Conservation (phyloP, 2,113 vertebrate species). For the Callopanchax toddi region DNA sequence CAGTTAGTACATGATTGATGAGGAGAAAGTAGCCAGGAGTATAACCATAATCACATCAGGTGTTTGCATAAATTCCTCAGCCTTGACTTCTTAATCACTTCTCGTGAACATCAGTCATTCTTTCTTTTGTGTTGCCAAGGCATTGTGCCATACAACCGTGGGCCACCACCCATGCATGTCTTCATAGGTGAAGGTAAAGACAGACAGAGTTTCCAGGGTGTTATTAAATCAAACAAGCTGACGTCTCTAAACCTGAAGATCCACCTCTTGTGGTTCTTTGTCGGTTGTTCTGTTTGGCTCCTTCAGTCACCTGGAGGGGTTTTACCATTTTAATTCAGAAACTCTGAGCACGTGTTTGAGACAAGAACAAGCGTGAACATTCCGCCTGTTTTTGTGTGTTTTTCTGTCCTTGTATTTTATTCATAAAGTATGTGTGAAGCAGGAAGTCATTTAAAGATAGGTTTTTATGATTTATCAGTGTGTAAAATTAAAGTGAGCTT, state of each 20-base stretch:
- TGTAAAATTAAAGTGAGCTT: too few species aligned
- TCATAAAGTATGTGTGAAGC: too few species aligned
- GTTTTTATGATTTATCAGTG: too few species aligned
- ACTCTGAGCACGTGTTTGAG: neutral
- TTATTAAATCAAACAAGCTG: neutral
- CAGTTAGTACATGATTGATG: neutral
- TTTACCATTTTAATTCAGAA: constrained; percentile 5
- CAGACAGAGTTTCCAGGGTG: too few species aligned
- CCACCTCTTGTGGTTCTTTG: rapidly evolving
- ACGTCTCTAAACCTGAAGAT: constrained; percentile 19
- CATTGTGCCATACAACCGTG: neutral
- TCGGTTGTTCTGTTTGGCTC: neutral
- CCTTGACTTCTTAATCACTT: neutral
- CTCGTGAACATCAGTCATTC: neutral
- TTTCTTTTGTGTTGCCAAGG: neutral
- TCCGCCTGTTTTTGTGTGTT: neutral
- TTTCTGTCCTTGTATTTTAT: neutral
- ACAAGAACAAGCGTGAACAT: too few species aligned
- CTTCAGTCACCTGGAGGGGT: neutral
- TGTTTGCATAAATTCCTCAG: neutral
- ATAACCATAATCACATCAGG: neutral
- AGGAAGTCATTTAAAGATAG: too few species aligned
- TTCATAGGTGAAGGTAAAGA: neutral
- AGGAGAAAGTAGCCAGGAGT: neutral
- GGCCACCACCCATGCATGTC: neutral